A percentile compares a stretch with the other conserved stretches of the same genome.
These are phyloP conservation scores for Megaustenia siamemsis DNA, from an alignment of 2,888 invertebrate species.

Conservation along the genomic window DNA sequence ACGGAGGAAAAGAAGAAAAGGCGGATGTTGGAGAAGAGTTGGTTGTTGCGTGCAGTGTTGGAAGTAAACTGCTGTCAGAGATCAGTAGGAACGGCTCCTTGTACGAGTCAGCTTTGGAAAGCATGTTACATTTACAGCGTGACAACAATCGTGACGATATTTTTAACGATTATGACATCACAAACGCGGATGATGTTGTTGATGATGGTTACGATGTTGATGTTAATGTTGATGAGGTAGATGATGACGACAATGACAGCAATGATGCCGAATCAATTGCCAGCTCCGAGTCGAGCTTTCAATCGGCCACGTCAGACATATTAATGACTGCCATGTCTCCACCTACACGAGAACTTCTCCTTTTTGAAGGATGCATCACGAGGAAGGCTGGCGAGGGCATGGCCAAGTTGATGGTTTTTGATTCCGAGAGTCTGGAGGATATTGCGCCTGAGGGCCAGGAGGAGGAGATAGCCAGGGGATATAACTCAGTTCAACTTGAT, in stretches of 20 bases:
- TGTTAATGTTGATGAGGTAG: slow-evolving; percentile 2
- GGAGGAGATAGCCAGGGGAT: neutral
- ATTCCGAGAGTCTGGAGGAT: slow-evolving; percentile 20
- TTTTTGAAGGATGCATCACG: slow-evolving; percentile 40
- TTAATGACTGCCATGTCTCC: slow-evolving; percentile 32
- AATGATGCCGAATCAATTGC: slow-evolving; percentile 30
- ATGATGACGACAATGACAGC: neutral
- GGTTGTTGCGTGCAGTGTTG: neutral
- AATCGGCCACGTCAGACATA: slow-evolving; percentile 48
- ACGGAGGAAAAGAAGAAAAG: slow-evolving; percentile 37
- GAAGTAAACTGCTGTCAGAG: neutral
- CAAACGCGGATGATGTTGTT: neutral
- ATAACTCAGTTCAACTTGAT: neutral
- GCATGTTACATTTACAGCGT: neutral
- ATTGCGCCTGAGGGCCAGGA: neutral
- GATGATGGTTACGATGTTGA: neutral
- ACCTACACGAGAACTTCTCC: slow-evolving; percentile 4
- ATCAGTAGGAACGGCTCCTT: neutral
- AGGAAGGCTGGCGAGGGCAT: slow-evolving; percentile 51
- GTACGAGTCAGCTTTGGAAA: slow-evolving; percentile 24
- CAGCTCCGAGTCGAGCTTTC: slow-evolving; percentile 51
- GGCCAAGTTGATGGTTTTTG: slow-evolving; percentile 44
- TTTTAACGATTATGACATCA: slow-evolving; percentile 26
- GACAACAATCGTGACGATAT: neutral
- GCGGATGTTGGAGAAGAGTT: neutral